Conservation (phyloP, 2,113 vertebrate genomes). For the Mesembrinibis cayennensis region DNA sequence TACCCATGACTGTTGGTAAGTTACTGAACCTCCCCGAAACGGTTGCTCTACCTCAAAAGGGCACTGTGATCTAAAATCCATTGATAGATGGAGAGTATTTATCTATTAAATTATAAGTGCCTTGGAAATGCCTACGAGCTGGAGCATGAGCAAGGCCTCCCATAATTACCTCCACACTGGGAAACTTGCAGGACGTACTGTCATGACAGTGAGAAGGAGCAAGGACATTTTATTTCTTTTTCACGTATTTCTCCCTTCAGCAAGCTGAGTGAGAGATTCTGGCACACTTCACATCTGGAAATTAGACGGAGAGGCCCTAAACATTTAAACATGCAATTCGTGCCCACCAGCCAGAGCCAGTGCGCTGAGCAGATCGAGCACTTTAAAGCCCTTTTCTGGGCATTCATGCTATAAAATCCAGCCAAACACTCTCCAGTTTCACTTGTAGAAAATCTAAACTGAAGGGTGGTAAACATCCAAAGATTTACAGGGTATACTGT, state of each 20-base stretch:
- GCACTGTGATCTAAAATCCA: background rate
- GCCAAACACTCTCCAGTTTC: background rate
- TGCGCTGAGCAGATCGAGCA: background rate
- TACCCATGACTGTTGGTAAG: rapidly evolving
- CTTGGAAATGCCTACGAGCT: background rate
- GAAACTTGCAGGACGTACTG: background rate
- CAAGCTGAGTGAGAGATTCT: background rate
- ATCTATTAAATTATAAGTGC: background rate
- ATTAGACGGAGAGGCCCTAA: background rate
- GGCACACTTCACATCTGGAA: background rate
- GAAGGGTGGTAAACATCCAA: background rate
- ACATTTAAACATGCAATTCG: rapidly evolving
- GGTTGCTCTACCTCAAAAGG: background rate
- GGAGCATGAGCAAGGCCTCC: background rate
- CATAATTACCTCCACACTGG: background rate
- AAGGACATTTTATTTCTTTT: background rate
- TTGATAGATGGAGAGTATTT: background rate
- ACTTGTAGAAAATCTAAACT: background rate
- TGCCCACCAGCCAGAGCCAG: background rate
- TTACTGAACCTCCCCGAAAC: background rate
- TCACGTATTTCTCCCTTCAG: background rate
- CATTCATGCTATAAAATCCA: background rate
- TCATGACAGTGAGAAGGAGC: rapidly evolving
- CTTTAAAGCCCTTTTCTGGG: background rate
- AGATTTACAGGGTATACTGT: too few species aligned